These are phyloP conservation scores for Rhabdomys dilectus DNA, from an alignment of 2,113 vertebrate species.

Conservation along the genomic window DNA sequence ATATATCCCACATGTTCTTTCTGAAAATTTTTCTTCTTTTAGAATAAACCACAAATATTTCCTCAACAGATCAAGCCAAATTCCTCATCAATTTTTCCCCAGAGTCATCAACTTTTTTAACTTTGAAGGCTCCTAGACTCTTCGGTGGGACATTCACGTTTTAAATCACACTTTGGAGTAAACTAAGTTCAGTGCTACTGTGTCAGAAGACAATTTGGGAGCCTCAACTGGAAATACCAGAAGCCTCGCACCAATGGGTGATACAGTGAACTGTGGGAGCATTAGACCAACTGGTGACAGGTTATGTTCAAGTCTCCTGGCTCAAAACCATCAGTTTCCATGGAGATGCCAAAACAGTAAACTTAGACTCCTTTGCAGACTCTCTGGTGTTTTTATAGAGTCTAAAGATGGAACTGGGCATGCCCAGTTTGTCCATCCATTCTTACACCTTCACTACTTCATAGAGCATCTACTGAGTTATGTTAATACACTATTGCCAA, in stretches of 20 bases:
- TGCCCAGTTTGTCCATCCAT: no score
- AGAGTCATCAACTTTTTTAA: background rate
- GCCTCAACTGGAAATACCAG: background rate
- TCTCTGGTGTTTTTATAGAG: background rate
- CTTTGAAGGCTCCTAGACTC: background rate
- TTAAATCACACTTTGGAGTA: background rate
- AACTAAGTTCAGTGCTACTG: background rate
- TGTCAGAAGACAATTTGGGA: background rate
- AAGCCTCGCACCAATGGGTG: accelerated
- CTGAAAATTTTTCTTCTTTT: background rate
- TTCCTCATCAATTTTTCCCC: no score
- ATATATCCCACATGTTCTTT: background rate
- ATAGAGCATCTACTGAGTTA: background rate
- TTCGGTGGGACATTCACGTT: background rate
- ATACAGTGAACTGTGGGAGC: accelerated
- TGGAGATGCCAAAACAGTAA: background rate
- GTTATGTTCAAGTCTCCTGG: background rate
- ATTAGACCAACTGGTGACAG: no score
- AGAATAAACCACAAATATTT: background rate
- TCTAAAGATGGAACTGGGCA: background rate
- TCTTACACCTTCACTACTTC: background rate
- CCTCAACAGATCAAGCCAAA: background rate
- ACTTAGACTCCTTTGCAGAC: background rate
- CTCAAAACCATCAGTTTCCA: background rate
- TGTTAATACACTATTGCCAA: background rate